Conservation (phyloP, 2,113 vertebrate genomes). For the Pelodiscus sinensis region DNA sequence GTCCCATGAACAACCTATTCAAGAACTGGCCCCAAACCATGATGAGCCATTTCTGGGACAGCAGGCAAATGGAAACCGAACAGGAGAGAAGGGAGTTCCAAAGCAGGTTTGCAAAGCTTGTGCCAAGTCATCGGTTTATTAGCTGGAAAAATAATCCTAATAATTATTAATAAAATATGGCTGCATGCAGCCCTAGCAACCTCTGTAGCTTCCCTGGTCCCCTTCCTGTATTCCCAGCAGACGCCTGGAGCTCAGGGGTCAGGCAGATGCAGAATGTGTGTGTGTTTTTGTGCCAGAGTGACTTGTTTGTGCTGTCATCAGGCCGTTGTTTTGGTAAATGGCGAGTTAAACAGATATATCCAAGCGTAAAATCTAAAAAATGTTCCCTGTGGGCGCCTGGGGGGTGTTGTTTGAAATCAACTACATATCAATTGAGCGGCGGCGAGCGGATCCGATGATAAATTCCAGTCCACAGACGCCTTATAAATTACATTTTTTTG, state of each 20-base stretch:
- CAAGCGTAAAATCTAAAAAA: conserved; percentile 99
- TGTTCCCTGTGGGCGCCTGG: conserved; percentile 91
- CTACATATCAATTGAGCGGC: conserved; percentile 98
- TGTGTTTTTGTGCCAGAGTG: conserved; percentile 72
- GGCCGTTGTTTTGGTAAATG: conserved; percentile 95
- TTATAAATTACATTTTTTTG: conserved; percentile 95
- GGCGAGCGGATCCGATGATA: conserved; percentile 90
- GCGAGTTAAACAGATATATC: conserved; percentile 99
- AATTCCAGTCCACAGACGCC: conserved; percentile 91
- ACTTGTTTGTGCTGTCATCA: conserved; percentile 92
- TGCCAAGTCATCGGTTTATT: accelerated
- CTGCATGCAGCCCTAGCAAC: not conserved
- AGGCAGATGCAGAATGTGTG: not conserved
- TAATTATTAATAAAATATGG: not conserved
- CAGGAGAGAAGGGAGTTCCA: not conserved
- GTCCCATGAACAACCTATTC: not conserved
- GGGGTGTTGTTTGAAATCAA: conserved; percentile 98
- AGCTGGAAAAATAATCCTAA: not conserved
- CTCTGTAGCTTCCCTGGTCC: not conserved
- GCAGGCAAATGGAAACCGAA: not conserved
- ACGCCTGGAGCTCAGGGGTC: conserved; percentile 15
- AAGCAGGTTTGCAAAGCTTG: accelerated
- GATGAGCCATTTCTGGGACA: not conserved
- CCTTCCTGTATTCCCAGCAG: conserved; percentile 67
- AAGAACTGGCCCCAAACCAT: not conserved